Percentiles rank a stretch among this genome's conserved stretches.
Conservation (phyloP, 1,140 invertebrate genomes). For the Macrobrachium nipponense region DNA sequence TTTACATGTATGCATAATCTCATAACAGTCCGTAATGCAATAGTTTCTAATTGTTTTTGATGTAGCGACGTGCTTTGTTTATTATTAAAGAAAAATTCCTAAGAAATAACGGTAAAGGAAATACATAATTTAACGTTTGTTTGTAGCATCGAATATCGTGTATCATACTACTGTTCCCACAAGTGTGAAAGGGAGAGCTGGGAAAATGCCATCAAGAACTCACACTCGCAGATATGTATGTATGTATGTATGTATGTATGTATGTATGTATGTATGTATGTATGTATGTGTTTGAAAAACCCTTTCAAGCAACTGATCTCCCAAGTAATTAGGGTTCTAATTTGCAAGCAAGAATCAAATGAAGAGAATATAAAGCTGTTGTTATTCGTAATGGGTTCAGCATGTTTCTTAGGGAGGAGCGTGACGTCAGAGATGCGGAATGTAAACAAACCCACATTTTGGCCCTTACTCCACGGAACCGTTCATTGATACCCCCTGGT, state of each 20-base stretch:
- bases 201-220: not conserved
- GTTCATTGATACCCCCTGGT: no score
- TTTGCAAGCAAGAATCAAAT: not conserved
- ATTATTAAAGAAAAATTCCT: not conserved
- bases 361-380: no score
- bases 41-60: not conserved
- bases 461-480: no score
- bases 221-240: not conserved
- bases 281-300: not conserved
- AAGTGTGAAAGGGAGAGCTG: no score
- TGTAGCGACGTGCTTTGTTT: not conserved
- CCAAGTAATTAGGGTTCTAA: not conserved
- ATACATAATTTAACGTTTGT: not conserved
- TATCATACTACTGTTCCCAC: no score
- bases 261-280: not conserved
- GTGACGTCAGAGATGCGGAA: no score
- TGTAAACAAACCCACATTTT: no score
- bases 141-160: not conserved
- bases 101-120: no score
- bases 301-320: not conserved
- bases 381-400: no score
- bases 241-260: slow-evolving; percentile 5
- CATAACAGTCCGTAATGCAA: not conserved
- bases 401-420: no score
- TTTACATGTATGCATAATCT: not conserved